These are phyloP conservation scores for Zaprionus davidi DNA, from an alignment of 1,140 invertebrate species.

Conservation along the genomic window DNA sequence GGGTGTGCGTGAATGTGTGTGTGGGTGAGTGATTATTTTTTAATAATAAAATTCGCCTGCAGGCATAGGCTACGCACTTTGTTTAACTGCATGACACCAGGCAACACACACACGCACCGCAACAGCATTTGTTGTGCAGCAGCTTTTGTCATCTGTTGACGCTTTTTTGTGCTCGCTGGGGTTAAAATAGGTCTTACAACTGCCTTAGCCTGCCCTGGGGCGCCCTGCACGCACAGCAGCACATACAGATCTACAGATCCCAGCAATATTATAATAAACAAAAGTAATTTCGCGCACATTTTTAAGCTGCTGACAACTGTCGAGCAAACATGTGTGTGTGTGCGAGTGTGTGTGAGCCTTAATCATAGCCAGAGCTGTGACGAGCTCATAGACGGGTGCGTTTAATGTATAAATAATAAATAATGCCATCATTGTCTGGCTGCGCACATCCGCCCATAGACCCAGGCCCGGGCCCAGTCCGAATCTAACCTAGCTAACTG, in stretches of 20 bases:
- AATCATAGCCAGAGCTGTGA: constrained; percentile 36
- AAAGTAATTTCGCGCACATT: constrained; percentile 77
- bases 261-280: constrained; percentile 58
- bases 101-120: constrained; percentile 29
- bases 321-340: constrained; percentile 5
- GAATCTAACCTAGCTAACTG: constrained; percentile 45
- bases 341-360: constrained; percentile 24
- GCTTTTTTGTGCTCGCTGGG: constrained; percentile 56
- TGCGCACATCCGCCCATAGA: constrained; percentile 60
- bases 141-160: constrained; percentile 75
- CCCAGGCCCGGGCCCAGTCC: neutral
- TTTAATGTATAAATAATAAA: constrained; percentile 79
- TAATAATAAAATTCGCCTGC: constrained; percentile 70
- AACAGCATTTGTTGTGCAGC: constrained; percentile 57
- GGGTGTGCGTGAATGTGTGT: constrained; percentile 24
- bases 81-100: constrained; percentile 75
- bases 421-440: constrained; percentile 71
- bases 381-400: constrained; percentile 16
- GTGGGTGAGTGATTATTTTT: constrained; percentile 76
- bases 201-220: constrained; percentile 50
- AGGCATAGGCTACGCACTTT: constrained; percentile 79
- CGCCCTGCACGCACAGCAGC: constrained; percentile 44
- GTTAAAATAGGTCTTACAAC: constrained; percentile 76
- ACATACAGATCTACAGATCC: constrained; percentile 40
- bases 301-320: constrained; percentile 77